phyloP scores from a whole-genome alignment of 2,113 vertebrate species.

The Eupsittula cactorum region DNA sequence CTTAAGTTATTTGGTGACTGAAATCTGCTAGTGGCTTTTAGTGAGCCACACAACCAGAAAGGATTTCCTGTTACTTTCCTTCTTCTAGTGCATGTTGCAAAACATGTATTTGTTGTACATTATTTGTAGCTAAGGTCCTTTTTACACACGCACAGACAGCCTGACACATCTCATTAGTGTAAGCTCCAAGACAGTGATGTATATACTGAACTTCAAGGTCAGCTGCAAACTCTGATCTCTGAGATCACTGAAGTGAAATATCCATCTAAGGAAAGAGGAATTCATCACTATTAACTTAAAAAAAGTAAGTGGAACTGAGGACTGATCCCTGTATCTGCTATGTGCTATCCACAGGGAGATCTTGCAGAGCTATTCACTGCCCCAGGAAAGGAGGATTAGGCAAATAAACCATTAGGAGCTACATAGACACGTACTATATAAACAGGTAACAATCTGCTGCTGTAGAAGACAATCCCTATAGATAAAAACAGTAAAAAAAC shows the following conservation, averaged over 20 bases:
- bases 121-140: neutral
- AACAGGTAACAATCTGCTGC: neutral
- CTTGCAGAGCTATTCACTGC: neutral
- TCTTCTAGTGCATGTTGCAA: neutral
- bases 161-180: neutral
- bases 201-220: conserved; percentile 10
- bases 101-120: neutral
- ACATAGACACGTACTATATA: neutral
- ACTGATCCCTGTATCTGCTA: neutral
- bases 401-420: neutral
- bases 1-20: neutral
- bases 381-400: neutral
- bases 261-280: neutral
- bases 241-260: conserved; percentile 35
- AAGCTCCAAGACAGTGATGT: neutral
- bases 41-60: neutral
- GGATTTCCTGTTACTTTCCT: neutral
- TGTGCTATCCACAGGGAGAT: neutral
- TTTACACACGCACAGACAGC: neutral
- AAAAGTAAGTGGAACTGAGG: neutral
- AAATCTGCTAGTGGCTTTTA: neutral
- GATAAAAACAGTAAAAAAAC: neutral
- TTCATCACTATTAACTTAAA: neutral
- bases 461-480: neutral
- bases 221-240: neutral